Base-by-base conservation (phyloP, 1,140 invertebrate species). In the Medauroidea extradentata region DNA sequence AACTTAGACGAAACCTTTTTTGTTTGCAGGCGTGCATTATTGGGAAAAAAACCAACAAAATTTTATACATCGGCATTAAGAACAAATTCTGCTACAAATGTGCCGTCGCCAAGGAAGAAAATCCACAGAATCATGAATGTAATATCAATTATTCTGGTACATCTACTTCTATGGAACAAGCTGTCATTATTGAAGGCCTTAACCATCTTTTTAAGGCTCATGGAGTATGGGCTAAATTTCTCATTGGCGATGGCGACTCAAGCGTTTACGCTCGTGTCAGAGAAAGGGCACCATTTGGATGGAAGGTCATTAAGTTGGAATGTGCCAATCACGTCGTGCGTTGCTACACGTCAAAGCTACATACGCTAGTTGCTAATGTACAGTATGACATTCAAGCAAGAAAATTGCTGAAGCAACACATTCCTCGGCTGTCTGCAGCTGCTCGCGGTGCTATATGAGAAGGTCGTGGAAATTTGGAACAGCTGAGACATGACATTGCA, bases 181-280 rank as follows among this genome's bases (percentile, higher is more conserved):
- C 73, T 48, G 69, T 71, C 8, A 69, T 77, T 34, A 46, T 70
- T 2, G 70, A 77, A 62, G 72, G 71, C 14, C 78, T 79, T 65
- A 57, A 64, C 29, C 9, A 50, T 9, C 72, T 70, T 52, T 43
- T 74, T 9, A 53, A 68, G 42, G 67, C 66, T 58, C 63, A 78
- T 66, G 64, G 68, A 2, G 2, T 78, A 2, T 70, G 73, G 21
- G 77, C 76, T 57, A 63, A 57, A 42, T 51, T 49, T 14, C 23
- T 78, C 0, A 71, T 79, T 60, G 72, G 63, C 2, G 77, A 79
- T 65, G 73, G 75, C 8, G 78, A 79, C 57, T 71, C 70, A 13
- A 74, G 63, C 41, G 71, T 74, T 2, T 73, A 69, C 29, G 29
- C 29, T 34, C 29, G 29, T 34, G 29, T 34, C 29, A 4, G 29